A percentile compares a stretch with the other conserved stretches of the same genome.
These are phyloP conservation scores for Ryuthela nishihirai DNA, from an alignment of 2,888 invertebrate genomes.

Conservation along the genomic window DNA sequence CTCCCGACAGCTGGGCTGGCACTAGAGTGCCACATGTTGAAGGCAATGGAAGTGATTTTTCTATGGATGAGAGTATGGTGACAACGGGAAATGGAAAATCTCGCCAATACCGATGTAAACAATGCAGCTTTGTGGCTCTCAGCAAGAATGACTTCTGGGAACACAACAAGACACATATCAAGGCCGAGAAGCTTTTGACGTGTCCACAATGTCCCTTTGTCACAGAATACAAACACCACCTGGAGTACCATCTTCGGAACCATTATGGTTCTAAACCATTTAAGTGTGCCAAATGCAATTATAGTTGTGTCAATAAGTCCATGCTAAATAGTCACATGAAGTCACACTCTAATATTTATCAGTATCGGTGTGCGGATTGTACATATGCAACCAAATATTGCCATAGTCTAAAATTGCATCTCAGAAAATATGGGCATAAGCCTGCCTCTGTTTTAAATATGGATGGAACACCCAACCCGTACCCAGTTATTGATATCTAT, in stretches of 20 bases:
- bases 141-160: slow-evolving; percentile 93
- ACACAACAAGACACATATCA: slow-evolving; percentile 84
- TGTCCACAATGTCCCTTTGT: slow-evolving; percentile 95
- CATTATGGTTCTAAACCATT: slow-evolving; percentile 94
- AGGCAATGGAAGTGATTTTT: slow-evolving; percentile 1
- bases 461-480: slow-evolving; percentile 82
- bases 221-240: slow-evolving; percentile 97
- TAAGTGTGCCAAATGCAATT: slow-evolving; percentile 82
- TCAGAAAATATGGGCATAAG: slow-evolving; percentile 84
- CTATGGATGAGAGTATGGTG: slow-evolving; percentile 18
- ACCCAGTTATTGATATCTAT: slow-evolving; percentile 84
- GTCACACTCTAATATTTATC: slow-evolving; percentile 80
- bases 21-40: slow-evolving; percentile 45
- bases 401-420: slow-evolving; percentile 91
- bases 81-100: slow-evolving; percentile 35
- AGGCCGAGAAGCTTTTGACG: slow-evolving; percentile 81
- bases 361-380: slow-evolving; percentile 89
- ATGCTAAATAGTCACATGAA: slow-evolving; percentile 99
- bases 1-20: slow-evolving; percentile 49
- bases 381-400: slow-evolving; percentile 97
- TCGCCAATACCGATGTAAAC: slow-evolving; percentile 77
- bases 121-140: slow-evolving; percentile 72
- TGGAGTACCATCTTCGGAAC: slow-evolving; percentile 94
- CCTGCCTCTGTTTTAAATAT: slow-evolving; percentile 86
- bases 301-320: slow-evolving; percentile 94